Evolutionary conservation across 2,888 invertebrate species (phyloP).

Genomic region (Dicyrtoma fusca): DNA sequence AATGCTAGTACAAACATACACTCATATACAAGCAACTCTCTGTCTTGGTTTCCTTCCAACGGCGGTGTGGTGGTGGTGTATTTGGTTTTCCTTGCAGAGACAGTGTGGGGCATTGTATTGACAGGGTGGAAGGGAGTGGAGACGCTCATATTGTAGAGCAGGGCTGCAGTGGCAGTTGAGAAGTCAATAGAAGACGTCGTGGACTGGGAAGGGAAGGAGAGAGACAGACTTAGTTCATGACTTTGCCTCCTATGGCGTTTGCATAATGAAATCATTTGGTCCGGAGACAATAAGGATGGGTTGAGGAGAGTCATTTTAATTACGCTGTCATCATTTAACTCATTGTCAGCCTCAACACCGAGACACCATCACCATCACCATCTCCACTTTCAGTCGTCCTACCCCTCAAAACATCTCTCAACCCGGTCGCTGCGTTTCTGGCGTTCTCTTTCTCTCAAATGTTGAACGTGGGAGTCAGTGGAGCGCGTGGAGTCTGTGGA

Average conservation of each 20-base stretch:
- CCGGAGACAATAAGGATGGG: slow-evolving; percentile 15
- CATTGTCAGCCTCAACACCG: slow-evolving; percentile 25
- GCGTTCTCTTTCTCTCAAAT: background rate
- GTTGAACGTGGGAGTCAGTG: background rate
- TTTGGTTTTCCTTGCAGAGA: too few relatives aligned
- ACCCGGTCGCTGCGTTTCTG: background rate
- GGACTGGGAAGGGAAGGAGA: background rate
- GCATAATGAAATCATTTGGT: slow-evolving; percentile 34
- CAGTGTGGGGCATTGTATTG: too few relatives aligned
- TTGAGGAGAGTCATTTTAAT: slow-evolving; percentile 22
- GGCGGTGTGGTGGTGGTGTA: slow-evolving; percentile 5
- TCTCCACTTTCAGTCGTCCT: background rate
- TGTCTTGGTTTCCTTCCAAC: too few relatives aligned
- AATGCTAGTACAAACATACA: too few relatives aligned
- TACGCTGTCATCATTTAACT: slow-evolving; percentile 32
- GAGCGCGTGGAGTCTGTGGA: too few relatives aligned
- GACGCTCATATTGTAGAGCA: background rate
- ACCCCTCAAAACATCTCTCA: background rate
- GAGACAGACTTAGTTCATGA: background rate
- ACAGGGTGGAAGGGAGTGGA: too few relatives aligned
- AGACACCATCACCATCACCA: background rate
- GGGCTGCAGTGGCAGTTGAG: background rate
- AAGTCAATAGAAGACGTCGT: too few relatives aligned
- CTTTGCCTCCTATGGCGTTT: slow-evolving; percentile 15
- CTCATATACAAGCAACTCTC: too few relatives aligned